These are phyloP conservation scores for Zaprionus lachaisei DNA, from an alignment of 1,140 invertebrate species.

Conservation along the genomic window DNA sequence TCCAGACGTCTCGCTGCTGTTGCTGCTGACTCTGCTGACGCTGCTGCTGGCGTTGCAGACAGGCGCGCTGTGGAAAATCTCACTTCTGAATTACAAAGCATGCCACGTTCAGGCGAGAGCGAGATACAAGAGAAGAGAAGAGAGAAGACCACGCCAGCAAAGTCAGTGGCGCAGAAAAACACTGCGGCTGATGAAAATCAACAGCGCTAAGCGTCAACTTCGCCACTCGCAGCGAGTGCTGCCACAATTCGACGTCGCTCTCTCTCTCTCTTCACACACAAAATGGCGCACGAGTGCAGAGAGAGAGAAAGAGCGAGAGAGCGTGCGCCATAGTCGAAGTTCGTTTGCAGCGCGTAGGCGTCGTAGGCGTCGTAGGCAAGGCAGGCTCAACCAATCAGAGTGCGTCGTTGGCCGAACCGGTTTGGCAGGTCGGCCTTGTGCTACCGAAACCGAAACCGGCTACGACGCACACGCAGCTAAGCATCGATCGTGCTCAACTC, in stretches of 20 bases:
- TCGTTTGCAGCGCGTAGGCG: conserved; percentile 45
- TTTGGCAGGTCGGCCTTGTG: conserved; percentile 57
- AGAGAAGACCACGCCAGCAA: conserved; percentile 27
- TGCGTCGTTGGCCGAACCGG: conserved; percentile 40
- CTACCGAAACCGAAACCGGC: conserved; percentile 51
- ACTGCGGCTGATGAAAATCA: conserved; percentile 83
- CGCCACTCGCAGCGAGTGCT: conserved; percentile 59
- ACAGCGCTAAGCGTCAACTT: conserved; percentile 83
- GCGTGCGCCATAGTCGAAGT: conserved; percentile 48
- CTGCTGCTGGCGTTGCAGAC: conserved; percentile 54
- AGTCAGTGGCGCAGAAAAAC: conserved; percentile 78
- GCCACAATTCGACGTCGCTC: neutral
- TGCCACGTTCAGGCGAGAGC: conserved; percentile 56
- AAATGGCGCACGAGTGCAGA: conserved; percentile 62
- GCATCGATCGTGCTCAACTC: conserved; percentile 40
- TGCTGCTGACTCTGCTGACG: neutral
- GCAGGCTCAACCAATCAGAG: conserved; percentile 31
- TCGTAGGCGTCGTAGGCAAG: conserved; percentile 41
- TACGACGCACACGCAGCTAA: conserved; percentile 64
- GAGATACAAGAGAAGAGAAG: conserved; percentile 11
- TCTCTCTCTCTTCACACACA: conserved; percentile 40
- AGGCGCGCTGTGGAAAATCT: conserved; percentile 81
- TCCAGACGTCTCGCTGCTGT: conserved; percentile 39
- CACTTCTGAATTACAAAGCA: conserved; percentile 81
- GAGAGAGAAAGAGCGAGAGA: conserved; percentile 54